Evolutionary conservation across 2,888 invertebrate genomes (phyloP), one percentile per base, ranked within the genome.

Genomic region (Choreutis nemorana): DNA sequence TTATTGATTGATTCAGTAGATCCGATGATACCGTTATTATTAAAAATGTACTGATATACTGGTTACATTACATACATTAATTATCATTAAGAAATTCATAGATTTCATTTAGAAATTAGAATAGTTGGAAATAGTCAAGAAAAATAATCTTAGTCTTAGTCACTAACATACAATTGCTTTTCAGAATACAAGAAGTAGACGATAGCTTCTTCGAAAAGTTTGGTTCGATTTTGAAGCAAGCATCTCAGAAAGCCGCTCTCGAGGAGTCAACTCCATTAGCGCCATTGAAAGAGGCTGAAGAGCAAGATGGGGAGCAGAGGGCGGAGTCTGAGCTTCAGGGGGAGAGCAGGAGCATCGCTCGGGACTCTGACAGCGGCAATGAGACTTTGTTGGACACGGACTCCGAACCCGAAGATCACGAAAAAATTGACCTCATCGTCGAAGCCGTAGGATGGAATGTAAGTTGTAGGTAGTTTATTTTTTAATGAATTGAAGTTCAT

Each of bases 131-230:
- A n/a, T n/a, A n/a, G n/a, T n/a, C n/a, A n/a, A n/a, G n/a, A n/a
- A n/a, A n/a, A n/a, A n/a, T n/a, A n/a, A n/a, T n/a, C n/a, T n/a
- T n/a, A n/a, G n/a, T n/a, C n/a, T n/a, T n/a, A n/a, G n/a, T n/a
- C n/a, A n/a, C n/a, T n/a, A n/a, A n/a, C n/a, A n/a, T n/a, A n/a
- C n/a, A n/a, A n/a, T 47, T 53, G 50, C 50, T 47, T 80, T 80
- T 28, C 75, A 90, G 90, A 73, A 83, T 91, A 40, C 90, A 90
- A 73, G 88, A 90, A 70, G 82, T 88, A 10, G 91, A 91, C 60
- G 90, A 88, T 43, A 87, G 90, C 28, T 91, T 91, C 64, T 91
- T 92, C 56, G 91, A 91, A 59, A 89, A 87, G 50, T 89, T 91
- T 46, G 91, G 91, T 1, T 87, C 87, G 0, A 73, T 90, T 28